Base-by-base conservation (phyloP, 2,888 invertebrate species). In the Trilocha varians region DNA sequence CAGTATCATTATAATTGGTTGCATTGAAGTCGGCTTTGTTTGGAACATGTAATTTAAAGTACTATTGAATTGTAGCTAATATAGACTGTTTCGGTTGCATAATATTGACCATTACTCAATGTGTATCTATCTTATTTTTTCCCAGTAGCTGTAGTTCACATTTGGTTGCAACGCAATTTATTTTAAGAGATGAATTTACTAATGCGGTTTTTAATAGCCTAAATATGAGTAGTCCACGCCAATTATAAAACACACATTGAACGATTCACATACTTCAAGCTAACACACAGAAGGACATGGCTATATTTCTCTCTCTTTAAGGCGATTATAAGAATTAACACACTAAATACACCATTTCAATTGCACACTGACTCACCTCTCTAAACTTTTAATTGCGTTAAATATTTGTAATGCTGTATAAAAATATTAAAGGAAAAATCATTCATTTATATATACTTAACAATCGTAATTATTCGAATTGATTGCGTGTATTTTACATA, bases 381-480 rank as follows among this genome's bases (percentile, higher is more conserved):
- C 83, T 80, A 84, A 78, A 83, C 77, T 78, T 83, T 83, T 79
- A 82, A 82, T 83, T 83, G 83, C 83, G 78, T 76, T 83, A 78
- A 75, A 80, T 83, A 83, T 73, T 72, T 77, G 75, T 80, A 78
- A 82, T 82, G 82, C 80, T 85, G 84, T 85, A 85, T 84, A 85
- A 85, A 85, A 84, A 85, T 84, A 84, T 82, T 84, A 84, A 85
- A 85, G 82, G 74, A 80, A 85, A 82, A 79, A 78, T 78, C 74
- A 75, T 78, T 39, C 75, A 77, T 76, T 75, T 75, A 25, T 25
- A 72, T 69, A 25, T 73, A 64, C 76, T 75, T 82, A 25, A 80
- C 64, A 71, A 79, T 77, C 76, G 47, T 55, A 37, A 34, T 61
- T 70, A 69, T 68, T 65, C 69, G 74, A 80, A 76, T 73, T 64